These are phyloP conservation scores for Scomber japonicus DNA, from an alignment of 2,113 vertebrate species.

Conservation along the genomic window DNA sequence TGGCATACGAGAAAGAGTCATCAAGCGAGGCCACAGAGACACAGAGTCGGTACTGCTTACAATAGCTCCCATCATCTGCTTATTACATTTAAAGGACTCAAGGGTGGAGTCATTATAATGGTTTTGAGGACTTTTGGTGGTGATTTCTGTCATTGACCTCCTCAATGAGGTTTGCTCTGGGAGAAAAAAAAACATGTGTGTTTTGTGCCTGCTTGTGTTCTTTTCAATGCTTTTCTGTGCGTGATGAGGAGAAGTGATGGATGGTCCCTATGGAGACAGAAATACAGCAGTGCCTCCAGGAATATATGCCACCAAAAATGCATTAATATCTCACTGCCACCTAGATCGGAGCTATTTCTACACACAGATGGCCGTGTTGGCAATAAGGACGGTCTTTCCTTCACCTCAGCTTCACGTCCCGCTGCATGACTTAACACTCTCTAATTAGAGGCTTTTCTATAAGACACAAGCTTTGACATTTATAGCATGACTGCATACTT, in stretches of 20 bases:
- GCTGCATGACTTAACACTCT: conserved; percentile 22
- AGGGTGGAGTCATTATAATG: conserved; percentile 29
- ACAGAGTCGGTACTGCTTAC: conserved; percentile 28
- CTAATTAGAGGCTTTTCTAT: conserved; percentile 47
- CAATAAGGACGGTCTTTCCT: conserved; percentile 41
- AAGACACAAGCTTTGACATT: conserved; percentile 22
- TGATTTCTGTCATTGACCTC: conserved; percentile 42
- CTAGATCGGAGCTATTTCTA: conserved; percentile 43
- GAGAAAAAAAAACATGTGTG: not conserved
- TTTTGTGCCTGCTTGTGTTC: not conserved
- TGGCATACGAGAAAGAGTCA: conserved; percentile 59
- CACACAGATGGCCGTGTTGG: conserved; percentile 43
- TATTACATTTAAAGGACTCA: conserved; percentile 52
- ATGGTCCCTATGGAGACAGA: conserved; percentile 32
- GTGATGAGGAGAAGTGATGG: conserved; percentile 2
- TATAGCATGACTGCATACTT: not conserved
- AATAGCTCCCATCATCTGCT: conserved; percentile 60
- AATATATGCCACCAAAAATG: conserved; percentile 37
- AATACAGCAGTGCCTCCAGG: conserved; percentile 25
- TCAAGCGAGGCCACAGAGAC: conserved; percentile 49
- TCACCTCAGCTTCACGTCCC: conserved; percentile 33
- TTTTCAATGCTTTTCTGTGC: not conserved
- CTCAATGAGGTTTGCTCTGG: conserved; percentile 6
- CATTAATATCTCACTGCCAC: conserved; percentile 49
- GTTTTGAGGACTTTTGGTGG: conserved; percentile 10